phyloP scores from a whole-genome alignment of 2,888 invertebrate species.

The Bedellia somnulentella region DNA sequence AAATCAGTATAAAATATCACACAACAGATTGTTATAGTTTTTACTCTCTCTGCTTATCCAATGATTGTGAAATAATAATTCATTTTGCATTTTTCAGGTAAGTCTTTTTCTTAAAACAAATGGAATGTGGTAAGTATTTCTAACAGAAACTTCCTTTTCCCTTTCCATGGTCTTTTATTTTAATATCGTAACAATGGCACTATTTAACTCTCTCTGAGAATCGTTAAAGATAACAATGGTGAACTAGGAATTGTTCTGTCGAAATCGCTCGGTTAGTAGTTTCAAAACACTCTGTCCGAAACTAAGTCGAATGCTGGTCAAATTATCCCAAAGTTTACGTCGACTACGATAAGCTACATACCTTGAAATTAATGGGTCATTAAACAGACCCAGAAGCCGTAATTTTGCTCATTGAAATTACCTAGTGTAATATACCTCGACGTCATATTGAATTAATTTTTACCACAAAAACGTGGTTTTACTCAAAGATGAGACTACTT shows the following conservation, averaged over 20 bases:
- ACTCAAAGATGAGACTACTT: neutral
- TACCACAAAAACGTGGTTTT: neutral
- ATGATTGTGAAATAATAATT: too few species aligned
- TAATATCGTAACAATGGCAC: constrained; percentile 1
- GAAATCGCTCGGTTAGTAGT: constrained; percentile 13
- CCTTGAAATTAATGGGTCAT: constrained; percentile 9
- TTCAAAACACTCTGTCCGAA: constrained; percentile 16
- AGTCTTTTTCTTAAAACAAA: too few species aligned
- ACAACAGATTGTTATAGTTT: too few species aligned
- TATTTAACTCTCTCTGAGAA: constrained; percentile 1
- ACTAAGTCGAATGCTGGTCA: constrained; percentile 24
- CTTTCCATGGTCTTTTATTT: constrained; percentile 2
- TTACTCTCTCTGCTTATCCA: too few species aligned
- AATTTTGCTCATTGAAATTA: constrained; percentile 4
- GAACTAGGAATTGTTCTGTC: constrained; percentile 15
- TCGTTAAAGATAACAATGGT: constrained; percentile 14
- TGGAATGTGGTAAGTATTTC: too few species aligned
- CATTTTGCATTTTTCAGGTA: too few species aligned
- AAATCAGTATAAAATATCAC: too few species aligned
- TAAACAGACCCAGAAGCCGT: constrained; percentile 4
- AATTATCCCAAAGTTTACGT: constrained; percentile 22
- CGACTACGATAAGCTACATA: constrained; percentile 14
- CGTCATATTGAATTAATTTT: neutral
- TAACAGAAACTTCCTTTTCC: constrained; percentile 1
- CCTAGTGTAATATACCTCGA: neutral